A percentile compares a stretch with the other conserved stretches of the same genome.
These are phyloP conservation scores for Meloidogyne exigua DNA, from an alignment of 1,140 invertebrate genomes.

Conservation along the genomic window DNA sequence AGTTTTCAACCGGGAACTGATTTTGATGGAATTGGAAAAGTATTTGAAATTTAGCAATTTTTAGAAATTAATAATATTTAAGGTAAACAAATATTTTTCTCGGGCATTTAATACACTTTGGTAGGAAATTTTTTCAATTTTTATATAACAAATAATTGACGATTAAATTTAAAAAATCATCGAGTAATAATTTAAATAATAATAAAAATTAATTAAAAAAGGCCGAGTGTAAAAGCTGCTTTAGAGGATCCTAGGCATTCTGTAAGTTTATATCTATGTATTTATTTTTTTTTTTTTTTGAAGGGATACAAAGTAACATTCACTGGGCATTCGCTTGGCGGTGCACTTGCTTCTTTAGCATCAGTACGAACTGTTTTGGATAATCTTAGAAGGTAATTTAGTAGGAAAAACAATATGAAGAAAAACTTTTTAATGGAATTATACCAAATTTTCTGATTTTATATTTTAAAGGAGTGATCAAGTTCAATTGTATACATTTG, in stretches of 20 bases:
- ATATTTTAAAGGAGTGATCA: slow-evolving; percentile 28
- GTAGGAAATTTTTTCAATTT: no score
- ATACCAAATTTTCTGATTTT: not conserved
- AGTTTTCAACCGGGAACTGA: slow-evolving; percentile 42
- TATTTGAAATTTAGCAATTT: slow-evolving; percentile 23
- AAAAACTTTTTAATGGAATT: no score
- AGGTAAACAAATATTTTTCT: slow-evolving; percentile 49
- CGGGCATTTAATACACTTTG: slow-evolving; percentile 43
- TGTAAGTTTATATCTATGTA: slow-evolving; percentile 18
- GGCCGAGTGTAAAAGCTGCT: slow-evolving; percentile 25
- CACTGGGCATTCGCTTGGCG: slow-evolving; percentile 51
- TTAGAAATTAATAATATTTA: slow-evolving; percentile 14
- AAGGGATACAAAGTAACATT: slow-evolving; percentile 41
- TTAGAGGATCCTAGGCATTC: slow-evolving; percentile 35
- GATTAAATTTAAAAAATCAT: no score
- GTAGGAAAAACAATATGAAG: no score
- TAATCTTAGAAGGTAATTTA: slow-evolving; percentile 10
- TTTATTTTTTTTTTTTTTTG: not conserved
- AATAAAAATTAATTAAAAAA: no score
- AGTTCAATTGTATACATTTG: slow-evolving; percentile 45
- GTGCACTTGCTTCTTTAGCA: slow-evolving; percentile 46
- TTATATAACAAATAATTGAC: no score
- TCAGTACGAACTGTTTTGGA: slow-evolving; percentile 38
- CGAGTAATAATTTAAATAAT: no score
- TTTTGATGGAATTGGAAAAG: slow-evolving; percentile 49